Conservation (phyloP, 2,113 vertebrate genomes). For the Butorides virescens region DNA sequence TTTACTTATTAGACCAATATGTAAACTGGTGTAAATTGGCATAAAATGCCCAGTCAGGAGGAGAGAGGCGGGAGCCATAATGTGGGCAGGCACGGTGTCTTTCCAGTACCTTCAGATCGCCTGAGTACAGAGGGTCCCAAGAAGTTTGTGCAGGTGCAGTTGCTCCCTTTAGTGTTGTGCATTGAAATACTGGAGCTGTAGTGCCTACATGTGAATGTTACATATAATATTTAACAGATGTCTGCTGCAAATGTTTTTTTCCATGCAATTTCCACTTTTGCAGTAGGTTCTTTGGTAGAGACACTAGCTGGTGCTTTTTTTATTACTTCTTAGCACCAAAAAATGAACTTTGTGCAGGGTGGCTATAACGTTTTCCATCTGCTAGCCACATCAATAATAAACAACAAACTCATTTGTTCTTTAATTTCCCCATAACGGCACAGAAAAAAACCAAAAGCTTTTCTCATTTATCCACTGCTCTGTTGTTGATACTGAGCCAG, state of each 20-base stretch:
- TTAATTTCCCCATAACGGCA: not conserved
- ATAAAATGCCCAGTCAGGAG: not conserved
- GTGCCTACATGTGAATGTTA: not conserved
- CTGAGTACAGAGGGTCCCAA: not conserved
- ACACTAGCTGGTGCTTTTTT: not conserved
- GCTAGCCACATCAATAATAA: not conserved
- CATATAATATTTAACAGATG: not conserved
- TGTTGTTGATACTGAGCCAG: not conserved
- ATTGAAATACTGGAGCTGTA: not conserved
- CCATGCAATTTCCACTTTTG: not conserved
- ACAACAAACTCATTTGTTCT: not conserved
- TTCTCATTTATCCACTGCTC: not conserved
- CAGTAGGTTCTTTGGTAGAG: not conserved
- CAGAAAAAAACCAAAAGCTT: not conserved
- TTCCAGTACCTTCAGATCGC: not conserved
- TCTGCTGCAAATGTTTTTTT: not conserved
- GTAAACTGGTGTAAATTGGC: not conserved
- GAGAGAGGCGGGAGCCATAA: not conserved
- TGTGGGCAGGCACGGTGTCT: not conserved
- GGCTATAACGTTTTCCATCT: not conserved
- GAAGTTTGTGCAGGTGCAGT: not conserved
- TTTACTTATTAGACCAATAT: not conserved
- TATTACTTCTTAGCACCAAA: not conserved
- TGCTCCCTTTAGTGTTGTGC: not conserved
- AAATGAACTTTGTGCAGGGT: not conserved